Evolutionary conservation across 2,113 vertebrate species (phyloP), one percentile per base, ranked within the genome.

Genomic region (Nicator chloris): DNA sequence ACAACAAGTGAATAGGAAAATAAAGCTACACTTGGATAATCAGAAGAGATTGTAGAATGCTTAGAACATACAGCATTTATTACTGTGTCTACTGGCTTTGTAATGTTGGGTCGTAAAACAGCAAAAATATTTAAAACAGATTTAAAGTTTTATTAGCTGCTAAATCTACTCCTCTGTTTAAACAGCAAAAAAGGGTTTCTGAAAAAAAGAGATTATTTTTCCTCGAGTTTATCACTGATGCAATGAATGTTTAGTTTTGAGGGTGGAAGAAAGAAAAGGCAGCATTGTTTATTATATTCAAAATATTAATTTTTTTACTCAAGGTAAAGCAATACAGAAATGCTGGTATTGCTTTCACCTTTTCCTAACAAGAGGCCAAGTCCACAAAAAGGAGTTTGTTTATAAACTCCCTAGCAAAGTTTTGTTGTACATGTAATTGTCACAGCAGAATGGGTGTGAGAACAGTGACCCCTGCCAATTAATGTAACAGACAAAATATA

Each of bases 101-200:
- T 49, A 86, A 93, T 51, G 33, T 5, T 64, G 33, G 50, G 35
- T 76, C 1, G 0, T 92, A 79, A 75, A 93, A 73, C 57, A 68
- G 17, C 24, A 64, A 85, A 94, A 95, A 35, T 35, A 88, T 90
- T 82, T 73, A 82, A 71, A 94, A n/a, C 22, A 71, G 28, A 81
- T 79, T 87, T 85, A 90, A 79, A 79, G 51, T 84, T 90, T 72
- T 79, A 70, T 64, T 82, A 0, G 4, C 21, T 7, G 4, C n/a
- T 61, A 44, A 92, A 77, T 61, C 54, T 17, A 56, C 49, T 76
- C 33, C 30, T 57, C 59, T 92, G 16, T 57, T 92, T 63, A 79
- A 82, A 56, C 4, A 92, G 56, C 16, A 68, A 39, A 60, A 85
- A 72, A 6, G 2, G 19, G 42, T 85, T 51, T 5, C 65, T 21